These are phyloP conservation scores for Oryzias woworae DNA, from an alignment of 2,113 vertebrate species.

Conservation along the genomic window DNA sequence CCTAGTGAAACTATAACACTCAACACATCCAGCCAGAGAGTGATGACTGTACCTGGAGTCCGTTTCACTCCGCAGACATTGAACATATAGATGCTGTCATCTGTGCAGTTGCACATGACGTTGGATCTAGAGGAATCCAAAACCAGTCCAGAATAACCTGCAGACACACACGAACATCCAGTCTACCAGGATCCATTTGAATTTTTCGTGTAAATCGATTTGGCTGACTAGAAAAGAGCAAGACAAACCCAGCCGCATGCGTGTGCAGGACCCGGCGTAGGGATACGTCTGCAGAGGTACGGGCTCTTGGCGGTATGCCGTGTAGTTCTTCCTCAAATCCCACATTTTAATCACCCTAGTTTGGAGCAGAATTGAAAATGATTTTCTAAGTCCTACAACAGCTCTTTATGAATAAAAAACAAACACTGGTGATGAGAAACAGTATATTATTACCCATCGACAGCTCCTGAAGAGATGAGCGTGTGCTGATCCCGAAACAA, in stretches of 20 bases:
- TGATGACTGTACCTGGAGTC: conserved; percentile 78
- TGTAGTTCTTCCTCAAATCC: conserved; percentile 95
- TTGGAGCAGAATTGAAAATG: conserved; percentile 2
- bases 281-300: conserved; percentile 81
- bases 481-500: conserved; percentile 91
- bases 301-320: conserved; percentile 81
- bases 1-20: conserved; percentile 45
- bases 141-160: conserved; percentile 94
- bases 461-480: conserved; percentile 93
- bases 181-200: background rate
- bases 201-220: background rate
- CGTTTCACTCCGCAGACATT: conserved; percentile 84
- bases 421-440: too few species aligned
- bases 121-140: conserved; percentile 87
- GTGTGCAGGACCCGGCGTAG: conserved; percentile 89
- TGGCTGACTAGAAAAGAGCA: accelerated
- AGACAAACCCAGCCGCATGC: conserved; percentile 85
- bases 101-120: conserved; percentile 93
- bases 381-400: background rate
- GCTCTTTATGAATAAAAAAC: background rate
- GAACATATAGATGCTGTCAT: conserved; percentile 96
- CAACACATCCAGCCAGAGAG: background rate
- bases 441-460: conserved; percentile 89
- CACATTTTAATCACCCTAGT: conserved; percentile 92
- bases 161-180: background rate